Evolutionary conservation across 2,797 vertebrate species (phyloP).

Genomic region (Micropoecilia bifurca): DNA sequence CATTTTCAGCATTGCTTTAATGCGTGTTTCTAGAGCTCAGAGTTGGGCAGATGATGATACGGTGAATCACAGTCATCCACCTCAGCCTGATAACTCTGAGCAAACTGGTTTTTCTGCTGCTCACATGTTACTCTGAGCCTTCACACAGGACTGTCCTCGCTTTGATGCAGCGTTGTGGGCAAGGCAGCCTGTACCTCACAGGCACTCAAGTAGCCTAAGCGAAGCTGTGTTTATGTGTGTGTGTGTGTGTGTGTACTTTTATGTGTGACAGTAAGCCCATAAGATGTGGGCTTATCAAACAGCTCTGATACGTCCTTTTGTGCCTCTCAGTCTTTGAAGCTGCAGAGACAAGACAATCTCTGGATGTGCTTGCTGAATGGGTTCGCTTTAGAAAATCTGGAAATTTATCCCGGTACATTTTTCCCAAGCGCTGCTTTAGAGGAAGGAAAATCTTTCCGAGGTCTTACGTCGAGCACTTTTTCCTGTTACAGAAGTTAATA

Average conservation of each 20-base stretch:
- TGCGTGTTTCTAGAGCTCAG: neutral
- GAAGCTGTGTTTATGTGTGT: constrained; percentile 20
- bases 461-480: constrained; percentile 12
- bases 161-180: constrained; percentile 52
- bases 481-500: no score
- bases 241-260: constrained; percentile 52
- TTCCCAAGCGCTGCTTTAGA: constrained; percentile 29
- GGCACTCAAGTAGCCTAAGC: constrained; percentile 55
- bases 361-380: constrained; percentile 36
- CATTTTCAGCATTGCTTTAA: neutral
- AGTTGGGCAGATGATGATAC: constrained; percentile 16
- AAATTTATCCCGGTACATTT: constrained; percentile 36
- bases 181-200: constrained; percentile 45
- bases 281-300: constrained; percentile 69
- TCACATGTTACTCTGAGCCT: constrained; percentile 41
- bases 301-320: constrained; percentile 52
- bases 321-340: constrained; percentile 63
- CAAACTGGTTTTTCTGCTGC: constrained; percentile 43
- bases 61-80: constrained; percentile 20
- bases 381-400: constrained; percentile 34
- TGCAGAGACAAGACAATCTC: constrained; percentile 48
- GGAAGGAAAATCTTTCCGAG: constrained; percentile 18
- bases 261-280: constrained; percentile 67
- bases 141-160: constrained; percentile 36
- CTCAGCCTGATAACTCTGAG: constrained; percentile 29